A percentile compares a stretch with the other conserved stretches of the same genome.
phyloP scores from a whole-genome alignment of 2,113 vertebrate genomes.

The Dipodomys stephensi region DNA sequence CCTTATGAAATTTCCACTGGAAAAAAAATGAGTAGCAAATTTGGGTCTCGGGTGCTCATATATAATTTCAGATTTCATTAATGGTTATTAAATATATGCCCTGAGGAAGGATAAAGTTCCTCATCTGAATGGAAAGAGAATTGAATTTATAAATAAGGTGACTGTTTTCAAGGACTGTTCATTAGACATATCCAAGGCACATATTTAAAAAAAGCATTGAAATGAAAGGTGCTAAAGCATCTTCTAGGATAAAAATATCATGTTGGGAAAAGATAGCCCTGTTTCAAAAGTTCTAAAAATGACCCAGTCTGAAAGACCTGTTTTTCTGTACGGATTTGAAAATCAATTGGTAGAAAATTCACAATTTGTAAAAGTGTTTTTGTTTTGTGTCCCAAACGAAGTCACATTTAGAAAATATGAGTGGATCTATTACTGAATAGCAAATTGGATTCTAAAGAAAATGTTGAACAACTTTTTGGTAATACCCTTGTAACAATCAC shows the following conservation, averaged over 20 bases:
- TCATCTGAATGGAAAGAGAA: slow-evolving; percentile 75
- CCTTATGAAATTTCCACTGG: slow-evolving; percentile 82
- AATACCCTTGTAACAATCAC: slow-evolving; percentile 20
- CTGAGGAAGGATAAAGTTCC: slow-evolving; percentile 75
- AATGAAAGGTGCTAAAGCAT: slow-evolving; percentile 73
- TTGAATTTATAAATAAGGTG: slow-evolving; percentile 79
- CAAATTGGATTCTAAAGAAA: slow-evolving; percentile 18
- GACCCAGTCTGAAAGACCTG: slow-evolving; percentile 19
- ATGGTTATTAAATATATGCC: slow-evolving; percentile 79
- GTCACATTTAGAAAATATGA: background rate
- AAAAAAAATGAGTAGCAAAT: slow-evolving; percentile 83
- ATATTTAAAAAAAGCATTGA: slow-evolving; percentile 51
- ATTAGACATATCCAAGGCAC: slow-evolving; percentile 66
- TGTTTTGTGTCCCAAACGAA: background rate
- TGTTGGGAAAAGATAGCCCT: slow-evolving; percentile 48
- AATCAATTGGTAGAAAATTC: slow-evolving; percentile 35
- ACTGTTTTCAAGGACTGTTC: slow-evolving; percentile 64
- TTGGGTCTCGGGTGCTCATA: slow-evolving; percentile 77
- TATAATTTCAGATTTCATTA: slow-evolving; percentile 86
- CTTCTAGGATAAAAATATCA: slow-evolving; percentile 53
- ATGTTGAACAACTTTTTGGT: slow-evolving; percentile 23
- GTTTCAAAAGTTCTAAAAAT: slow-evolving; percentile 39
- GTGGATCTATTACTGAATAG: background rate
- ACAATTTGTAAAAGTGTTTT: slow-evolving; percentile 43
- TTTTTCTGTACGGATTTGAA: slow-evolving; percentile 36